These are phyloP conservation scores for Phymorhynchus buccinoides DNA, from an alignment of 1,140 invertebrate genomes.

Conservation along the genomic window DNA sequence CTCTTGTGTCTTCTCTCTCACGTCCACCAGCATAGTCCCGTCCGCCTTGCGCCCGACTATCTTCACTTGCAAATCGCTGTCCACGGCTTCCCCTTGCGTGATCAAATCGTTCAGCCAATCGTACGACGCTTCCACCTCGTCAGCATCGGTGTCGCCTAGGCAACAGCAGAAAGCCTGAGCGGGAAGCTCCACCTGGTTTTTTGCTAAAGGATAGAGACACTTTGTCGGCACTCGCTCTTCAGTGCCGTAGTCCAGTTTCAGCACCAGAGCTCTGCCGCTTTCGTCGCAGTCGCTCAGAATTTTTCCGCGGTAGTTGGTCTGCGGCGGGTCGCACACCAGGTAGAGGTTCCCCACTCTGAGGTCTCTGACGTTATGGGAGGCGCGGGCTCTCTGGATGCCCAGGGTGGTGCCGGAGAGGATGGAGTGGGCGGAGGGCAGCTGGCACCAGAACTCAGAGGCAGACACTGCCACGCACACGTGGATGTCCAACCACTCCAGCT, in stretches of 20 bases:
- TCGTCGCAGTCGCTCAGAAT: not conserved
- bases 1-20: not conserved
- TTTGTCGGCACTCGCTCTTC: constrained; percentile 7
- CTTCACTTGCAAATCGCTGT: constrained; percentile 9
- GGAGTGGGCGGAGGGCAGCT: not conserved
- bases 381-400: not conserved
- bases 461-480: constrained; percentile 1
- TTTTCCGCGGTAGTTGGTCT: not conserved
- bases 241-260: constrained; percentile 19
- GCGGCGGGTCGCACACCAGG: constrained; percentile 7
- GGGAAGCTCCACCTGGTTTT: constrained; percentile 3
- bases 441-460: constrained; percentile 25
- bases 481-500: constrained; percentile 27
- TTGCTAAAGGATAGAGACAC: not conserved
- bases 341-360: not conserved
- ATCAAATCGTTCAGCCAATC: constrained; percentile 4
- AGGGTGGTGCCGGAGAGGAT: not conserved
- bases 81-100: not conserved
- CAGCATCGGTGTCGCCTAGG: not conserved
- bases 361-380: not conserved
- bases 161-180: constrained; percentile 20
- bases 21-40: constrained; percentile 4
- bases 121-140: not conserved
- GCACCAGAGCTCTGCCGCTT: not conserved
- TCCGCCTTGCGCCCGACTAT: constrained; percentile 16